A percentile compares a stretch with the other conserved stretches of the same genome.
phyloP scores from a whole-genome alignment of 2,113 vertebrate species.

The Kobus ellipsiprymnus region DNA sequence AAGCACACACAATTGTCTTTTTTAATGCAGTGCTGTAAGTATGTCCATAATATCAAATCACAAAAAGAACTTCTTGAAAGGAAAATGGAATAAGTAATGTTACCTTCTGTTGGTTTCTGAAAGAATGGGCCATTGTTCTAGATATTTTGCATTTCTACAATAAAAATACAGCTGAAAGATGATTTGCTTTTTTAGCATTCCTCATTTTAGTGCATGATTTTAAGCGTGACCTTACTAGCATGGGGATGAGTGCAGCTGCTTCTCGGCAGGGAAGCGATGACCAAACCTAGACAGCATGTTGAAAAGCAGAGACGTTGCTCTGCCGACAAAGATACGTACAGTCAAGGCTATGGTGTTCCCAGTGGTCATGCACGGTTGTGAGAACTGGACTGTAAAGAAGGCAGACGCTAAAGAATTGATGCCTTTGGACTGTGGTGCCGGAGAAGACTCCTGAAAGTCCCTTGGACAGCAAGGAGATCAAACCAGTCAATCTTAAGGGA shows the following conservation, averaged over 20 bases:
- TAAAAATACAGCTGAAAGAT: conserved; percentile 5
- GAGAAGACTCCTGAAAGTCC: not conserved
- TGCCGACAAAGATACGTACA: not conserved
- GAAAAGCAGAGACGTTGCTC: not conserved
- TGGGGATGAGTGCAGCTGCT: not conserved
- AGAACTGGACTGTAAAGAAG: not conserved
- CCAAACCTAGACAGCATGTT: not conserved
- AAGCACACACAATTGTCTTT: not conserved
- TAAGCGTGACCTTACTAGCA: not conserved
- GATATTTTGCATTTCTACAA: conserved; percentile 27
- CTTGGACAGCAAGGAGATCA: not conserved
- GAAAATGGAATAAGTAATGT: not conserved
- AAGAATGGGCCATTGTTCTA: conserved; percentile 28
- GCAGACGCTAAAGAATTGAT: not conserved
- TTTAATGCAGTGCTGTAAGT: not conserved
- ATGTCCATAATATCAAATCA: not conserved
- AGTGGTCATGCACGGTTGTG: not conserved
- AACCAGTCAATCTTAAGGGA: not conserved
- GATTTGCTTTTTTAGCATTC: not conserved
- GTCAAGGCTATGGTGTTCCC: not conserved
- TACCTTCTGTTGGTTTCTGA: conserved; percentile 22
- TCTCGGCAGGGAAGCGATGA: not conserved
- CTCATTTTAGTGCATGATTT: not conserved
- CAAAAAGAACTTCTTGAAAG: not conserved
- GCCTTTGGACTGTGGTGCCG: not conserved